Conservation (phyloP, 2,888 invertebrate genomes). For the Pyrocoelia pectoralis region DNA sequence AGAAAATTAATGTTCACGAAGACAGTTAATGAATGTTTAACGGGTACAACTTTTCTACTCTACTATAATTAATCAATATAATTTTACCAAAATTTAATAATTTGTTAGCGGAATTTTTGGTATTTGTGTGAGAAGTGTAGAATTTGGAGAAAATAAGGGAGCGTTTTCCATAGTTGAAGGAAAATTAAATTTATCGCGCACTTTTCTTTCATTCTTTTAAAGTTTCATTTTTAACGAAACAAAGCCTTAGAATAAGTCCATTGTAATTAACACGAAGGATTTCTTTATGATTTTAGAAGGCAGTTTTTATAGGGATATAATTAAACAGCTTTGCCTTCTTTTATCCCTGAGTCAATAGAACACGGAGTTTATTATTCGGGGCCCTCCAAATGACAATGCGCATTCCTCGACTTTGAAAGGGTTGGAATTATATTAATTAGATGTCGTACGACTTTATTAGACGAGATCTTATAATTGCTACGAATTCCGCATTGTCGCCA, state of each 20-base stretch:
- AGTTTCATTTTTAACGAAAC: slow-evolving; percentile 29
- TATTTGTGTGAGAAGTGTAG: background rate
- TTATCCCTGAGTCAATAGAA: slow-evolving; percentile 48
- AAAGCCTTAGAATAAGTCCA: slow-evolving; percentile 28
- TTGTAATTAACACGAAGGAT: slow-evolving; percentile 46
- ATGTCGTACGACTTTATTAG: slow-evolving; percentile 54
- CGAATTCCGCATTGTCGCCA: slow-evolving; percentile 35
- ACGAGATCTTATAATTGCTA: slow-evolving; percentile 35
- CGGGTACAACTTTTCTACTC: slow-evolving; percentile 4
- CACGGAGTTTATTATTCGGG: slow-evolving; percentile 45
- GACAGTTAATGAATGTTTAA: slow-evolving; percentile 29
- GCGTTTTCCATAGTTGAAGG: slow-evolving; percentile 13
- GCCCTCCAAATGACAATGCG: slow-evolving; percentile 51
- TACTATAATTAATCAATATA: background rate
- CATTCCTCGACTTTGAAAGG: slow-evolving; percentile 50
- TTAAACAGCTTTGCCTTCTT: slow-evolving; percentile 51
- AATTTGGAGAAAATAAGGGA: slow-evolving; percentile 8
- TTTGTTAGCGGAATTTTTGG: slow-evolving; percentile 9
- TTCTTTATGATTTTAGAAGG: slow-evolving; percentile 43
- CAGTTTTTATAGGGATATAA: slow-evolving; percentile 52
- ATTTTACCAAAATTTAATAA: background rate
- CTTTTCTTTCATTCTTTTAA: slow-evolving; percentile 21
- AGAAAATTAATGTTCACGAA: slow-evolving; percentile 56
- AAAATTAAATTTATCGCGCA: slow-evolving; percentile 29
- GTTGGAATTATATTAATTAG: slow-evolving; percentile 55